Evolutionary conservation across 2,888 invertebrate species (phyloP).

Genomic region (Tachina fera): DNA sequence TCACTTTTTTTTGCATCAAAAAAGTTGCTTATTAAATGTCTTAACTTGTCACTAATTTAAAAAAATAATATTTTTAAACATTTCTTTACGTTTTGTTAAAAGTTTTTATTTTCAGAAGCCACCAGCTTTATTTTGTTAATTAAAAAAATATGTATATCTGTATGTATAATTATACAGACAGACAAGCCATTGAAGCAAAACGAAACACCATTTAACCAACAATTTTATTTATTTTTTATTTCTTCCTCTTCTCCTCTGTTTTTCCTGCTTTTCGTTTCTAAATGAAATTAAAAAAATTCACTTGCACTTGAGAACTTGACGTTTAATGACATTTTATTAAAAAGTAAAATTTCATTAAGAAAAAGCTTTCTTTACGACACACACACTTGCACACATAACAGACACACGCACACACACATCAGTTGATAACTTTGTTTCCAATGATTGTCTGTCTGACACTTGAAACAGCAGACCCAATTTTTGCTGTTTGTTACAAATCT

Average conservation of each 20-base stretch:
- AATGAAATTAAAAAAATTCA: slow-evolving; percentile 65
- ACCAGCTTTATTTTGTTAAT: slow-evolving; percentile 31
- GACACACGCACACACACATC: neutral
- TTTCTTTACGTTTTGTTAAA: slow-evolving; percentile 23
- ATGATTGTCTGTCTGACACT: slow-evolving; percentile 14
- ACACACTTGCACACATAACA: neutral
- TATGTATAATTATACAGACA: neutral
- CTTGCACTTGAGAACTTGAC: slow-evolving; percentile 66
- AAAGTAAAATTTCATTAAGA: slow-evolving; percentile 71
- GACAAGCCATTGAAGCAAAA: slow-evolving; percentile 39
- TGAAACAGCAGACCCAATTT: neutral
- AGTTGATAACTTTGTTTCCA: neutral
- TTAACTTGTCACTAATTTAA: neutral
- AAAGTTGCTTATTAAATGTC: neutral
- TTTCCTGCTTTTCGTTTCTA: neutral
- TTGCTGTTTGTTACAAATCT: neutral
- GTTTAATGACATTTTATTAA: slow-evolving; percentile 70
- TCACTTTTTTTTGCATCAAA: too few species aligned
- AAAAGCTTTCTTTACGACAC: slow-evolving; percentile 54
- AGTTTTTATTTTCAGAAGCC: slow-evolving; percentile 33
- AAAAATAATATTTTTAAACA: slow-evolving; percentile 6
- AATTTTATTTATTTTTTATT: slow-evolving; percentile 54
- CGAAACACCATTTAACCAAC: slow-evolving; percentile 45
- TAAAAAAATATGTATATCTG: neutral
- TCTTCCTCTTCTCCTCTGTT: neutral